These are phyloP conservation scores for Dromiciops gliroides DNA, from an alignment of 2,113 vertebrate genomes.

Conservation along the genomic window DNA sequence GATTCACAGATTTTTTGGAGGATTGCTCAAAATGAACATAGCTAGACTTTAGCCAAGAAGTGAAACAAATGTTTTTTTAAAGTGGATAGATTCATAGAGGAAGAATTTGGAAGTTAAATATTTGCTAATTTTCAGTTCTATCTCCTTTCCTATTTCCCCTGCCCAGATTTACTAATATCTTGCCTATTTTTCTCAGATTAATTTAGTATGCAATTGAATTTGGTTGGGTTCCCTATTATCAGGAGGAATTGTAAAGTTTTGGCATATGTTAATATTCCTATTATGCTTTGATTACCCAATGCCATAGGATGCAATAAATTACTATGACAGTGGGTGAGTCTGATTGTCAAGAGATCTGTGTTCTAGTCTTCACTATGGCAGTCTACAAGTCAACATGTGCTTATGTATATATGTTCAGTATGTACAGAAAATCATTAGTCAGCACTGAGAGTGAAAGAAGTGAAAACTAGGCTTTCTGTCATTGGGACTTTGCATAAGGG, in stretches of 20 bases:
- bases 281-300: not conserved
- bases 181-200: not conserved
- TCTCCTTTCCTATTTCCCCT: not conserved
- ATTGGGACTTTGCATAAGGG: no score
- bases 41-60: constrained; percentile 42
- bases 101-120: not conserved
- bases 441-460: not conserved
- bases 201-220: not conserved
- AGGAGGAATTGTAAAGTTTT: fast-evolving
- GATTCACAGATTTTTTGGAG: constrained; percentile 59
- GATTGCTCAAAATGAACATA: constrained; percentile 8
- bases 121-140: not conserved
- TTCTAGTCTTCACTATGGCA: not conserved
- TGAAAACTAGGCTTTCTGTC: not conserved
- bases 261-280: not conserved
- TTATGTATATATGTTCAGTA: fast-evolving
- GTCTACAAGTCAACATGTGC: fast-evolving
- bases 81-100: not conserved
- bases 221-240: not conserved
- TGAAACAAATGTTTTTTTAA: constrained; percentile 10
- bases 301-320: not conserved
- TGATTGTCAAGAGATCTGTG: not conserved
- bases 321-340: not conserved
- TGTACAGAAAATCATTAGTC: not conserved
- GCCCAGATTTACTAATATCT: not conserved